These are phyloP conservation scores for Metacarcinus magister DNA, from an alignment of 2,888 invertebrate species.

Conservation along the genomic window DNA sequence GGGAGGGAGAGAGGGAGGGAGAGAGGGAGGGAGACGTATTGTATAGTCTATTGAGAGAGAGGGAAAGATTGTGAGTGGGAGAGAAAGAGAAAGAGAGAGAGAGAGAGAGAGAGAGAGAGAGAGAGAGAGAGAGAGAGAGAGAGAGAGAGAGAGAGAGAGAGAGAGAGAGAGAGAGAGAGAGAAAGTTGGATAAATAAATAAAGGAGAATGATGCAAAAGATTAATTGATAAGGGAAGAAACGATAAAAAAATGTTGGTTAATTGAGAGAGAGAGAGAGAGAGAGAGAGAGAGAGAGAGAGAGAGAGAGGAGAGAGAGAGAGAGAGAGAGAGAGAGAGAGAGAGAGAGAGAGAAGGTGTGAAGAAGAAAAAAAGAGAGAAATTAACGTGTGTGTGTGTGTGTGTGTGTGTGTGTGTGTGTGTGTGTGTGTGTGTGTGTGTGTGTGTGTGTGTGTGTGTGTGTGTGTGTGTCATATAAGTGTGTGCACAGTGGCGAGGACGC, in stretches of 20 bases:
- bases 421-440: conserved; percentile 27
- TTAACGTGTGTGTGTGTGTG: not conserved
- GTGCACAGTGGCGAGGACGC: not conserved
- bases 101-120: not conserved
- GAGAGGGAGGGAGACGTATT: too few relatives aligned
- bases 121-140: not conserved
- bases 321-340: conserved; percentile 40
- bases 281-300: too few relatives aligned
- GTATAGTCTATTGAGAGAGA: not conserved
- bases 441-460: conserved; percentile 30
- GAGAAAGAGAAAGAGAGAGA: not conserved
- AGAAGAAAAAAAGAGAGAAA: not conserved
- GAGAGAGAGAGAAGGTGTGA: not conserved
- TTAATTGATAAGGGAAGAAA: not conserved
- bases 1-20: too few relatives aligned
- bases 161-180: too few relatives aligned
- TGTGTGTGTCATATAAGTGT: not conserved
- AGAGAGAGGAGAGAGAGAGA: too few relatives aligned
- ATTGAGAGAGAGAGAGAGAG: too few relatives aligned
- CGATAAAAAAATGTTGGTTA: not conserved
- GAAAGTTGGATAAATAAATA: not conserved
- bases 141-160: not conserved
- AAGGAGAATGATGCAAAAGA: too few relatives aligned
- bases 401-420: conserved; percentile 33
- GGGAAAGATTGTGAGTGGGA: not conserved